Evolutionary conservation across 2,113 vertebrate species (phyloP).

Genomic region (Martes martes): DNA sequence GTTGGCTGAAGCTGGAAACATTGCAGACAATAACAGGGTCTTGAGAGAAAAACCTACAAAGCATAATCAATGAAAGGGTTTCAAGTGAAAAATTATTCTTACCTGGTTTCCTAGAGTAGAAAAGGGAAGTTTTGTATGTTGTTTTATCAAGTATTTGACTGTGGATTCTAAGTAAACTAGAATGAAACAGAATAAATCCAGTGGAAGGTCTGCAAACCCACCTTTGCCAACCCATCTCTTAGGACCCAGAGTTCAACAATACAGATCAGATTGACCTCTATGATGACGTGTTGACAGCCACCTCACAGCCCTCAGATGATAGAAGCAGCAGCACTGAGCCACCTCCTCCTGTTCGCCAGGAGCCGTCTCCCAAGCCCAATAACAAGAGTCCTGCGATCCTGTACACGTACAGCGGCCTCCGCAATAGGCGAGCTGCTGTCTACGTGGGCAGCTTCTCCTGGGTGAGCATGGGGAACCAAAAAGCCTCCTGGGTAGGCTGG

Average conservation of each 20-base stretch:
- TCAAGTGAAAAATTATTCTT: background rate
- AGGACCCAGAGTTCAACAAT: conserved; percentile 90
- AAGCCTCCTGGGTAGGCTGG: conserved; percentile 29
- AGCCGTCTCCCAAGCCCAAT: conserved; percentile 79
- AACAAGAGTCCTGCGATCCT: conserved; percentile 80
- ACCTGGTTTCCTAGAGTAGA: background rate
- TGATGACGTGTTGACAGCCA: conserved; percentile 92
- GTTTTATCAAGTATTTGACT: background rate
- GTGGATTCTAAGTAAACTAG: background rate
- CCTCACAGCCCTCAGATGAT: conserved; percentile 83
- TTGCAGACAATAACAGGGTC: background rate
- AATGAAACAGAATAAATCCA: background rate
- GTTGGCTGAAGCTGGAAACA: background rate
- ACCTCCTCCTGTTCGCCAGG: conserved; percentile 77
- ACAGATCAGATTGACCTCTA: conserved; percentile 94
- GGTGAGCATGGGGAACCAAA: conserved; percentile 83
- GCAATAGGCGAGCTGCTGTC: conserved; percentile 85
- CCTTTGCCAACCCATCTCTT: conserved; percentile 21
- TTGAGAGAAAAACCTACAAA: background rate
- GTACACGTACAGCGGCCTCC: conserved; percentile 83
- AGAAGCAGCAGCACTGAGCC: conserved; percentile 78
- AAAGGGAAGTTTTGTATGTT: background rate
- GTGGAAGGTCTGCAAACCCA: background rate
- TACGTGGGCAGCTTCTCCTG: conserved; percentile 96
- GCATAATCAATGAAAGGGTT: background rate